Conservation (phyloP, 1,140 invertebrate genomes). For the Diorhabda elongata region DNA sequence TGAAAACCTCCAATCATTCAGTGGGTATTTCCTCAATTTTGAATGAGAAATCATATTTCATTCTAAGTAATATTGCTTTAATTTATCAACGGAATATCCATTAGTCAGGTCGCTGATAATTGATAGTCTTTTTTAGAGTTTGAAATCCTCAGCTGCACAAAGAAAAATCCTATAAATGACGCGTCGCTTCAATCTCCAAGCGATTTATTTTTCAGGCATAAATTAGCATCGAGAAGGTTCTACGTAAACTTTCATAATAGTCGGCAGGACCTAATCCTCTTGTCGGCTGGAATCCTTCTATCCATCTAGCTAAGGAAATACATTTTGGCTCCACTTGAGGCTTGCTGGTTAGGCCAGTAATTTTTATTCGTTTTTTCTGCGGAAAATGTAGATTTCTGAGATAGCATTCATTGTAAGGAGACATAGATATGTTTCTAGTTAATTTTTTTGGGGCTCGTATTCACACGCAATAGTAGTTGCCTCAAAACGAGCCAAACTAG, state of each 20-base stretch:
- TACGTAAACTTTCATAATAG: constrained; percentile 7
- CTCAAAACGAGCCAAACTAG: no score
- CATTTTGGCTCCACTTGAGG: neutral
- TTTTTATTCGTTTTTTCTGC: neutral
- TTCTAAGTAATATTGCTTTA: neutral
- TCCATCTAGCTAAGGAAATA: neutral
- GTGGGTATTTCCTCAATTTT: no score
- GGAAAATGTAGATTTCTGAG: no score
- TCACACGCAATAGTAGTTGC: no score
- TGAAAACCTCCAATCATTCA: no score
- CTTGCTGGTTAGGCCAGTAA: neutral
- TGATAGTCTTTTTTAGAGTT: constrained; percentile 9
- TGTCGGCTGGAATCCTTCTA: neutral
- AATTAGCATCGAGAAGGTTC: constrained; percentile 9
- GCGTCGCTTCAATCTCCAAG: neutral
- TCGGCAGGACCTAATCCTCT: neutral
- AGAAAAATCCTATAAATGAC: constrained; percentile 3
- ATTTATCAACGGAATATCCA: constrained; percentile 14
- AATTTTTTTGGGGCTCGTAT: no score
- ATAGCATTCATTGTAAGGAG: no score
- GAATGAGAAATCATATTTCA: constrained; percentile 9
- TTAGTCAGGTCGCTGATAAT: constrained; percentile 12
- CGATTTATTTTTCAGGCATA: constrained; percentile 5
- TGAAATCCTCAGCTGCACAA: constrained; percentile 4
- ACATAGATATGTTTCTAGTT: no score